phyloP scores from a whole-genome alignment of 2,113 vertebrate species.

The Cyprinodon brontotheroides region DNA sequence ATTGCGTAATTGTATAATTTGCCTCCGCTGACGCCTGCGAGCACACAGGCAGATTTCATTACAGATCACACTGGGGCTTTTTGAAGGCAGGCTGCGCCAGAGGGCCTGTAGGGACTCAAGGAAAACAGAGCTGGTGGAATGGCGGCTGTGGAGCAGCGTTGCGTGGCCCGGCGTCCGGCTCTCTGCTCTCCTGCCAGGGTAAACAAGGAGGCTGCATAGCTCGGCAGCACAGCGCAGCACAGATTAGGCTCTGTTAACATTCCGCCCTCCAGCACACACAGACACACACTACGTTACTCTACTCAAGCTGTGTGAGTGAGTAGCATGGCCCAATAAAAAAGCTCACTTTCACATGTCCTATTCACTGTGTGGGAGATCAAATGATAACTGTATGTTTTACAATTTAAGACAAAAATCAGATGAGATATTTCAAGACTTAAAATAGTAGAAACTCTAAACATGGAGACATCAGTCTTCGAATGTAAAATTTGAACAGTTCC shows the following conservation, averaged over 20 bases:
- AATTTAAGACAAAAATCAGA: background rate
- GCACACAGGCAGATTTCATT: slow-evolving; percentile 63
- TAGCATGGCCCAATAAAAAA: background rate
- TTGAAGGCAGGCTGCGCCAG: slow-evolving; percentile 61
- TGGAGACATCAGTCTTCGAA: background rate
- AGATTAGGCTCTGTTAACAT: slow-evolving; percentile 69
- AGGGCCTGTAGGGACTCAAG: slow-evolving; percentile 56
- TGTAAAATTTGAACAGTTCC: background rate
- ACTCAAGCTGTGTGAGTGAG: slow-evolving; percentile 1
- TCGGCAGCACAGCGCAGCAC: slow-evolving; percentile 58
- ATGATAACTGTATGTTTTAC: background rate
- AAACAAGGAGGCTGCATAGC: slow-evolving; percentile 69
- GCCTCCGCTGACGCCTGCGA: slow-evolving; percentile 65
- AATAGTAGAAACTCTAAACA: background rate
- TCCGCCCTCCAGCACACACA: slow-evolving; percentile 26
- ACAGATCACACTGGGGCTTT: slow-evolving; percentile 65
- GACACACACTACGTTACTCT: slow-evolving; percentile 14
- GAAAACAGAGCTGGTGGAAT: slow-evolving; percentile 57
- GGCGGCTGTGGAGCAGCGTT: slow-evolving; percentile 44
- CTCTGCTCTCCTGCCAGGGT: slow-evolving; percentile 75
- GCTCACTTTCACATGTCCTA: background rate
- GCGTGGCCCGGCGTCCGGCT: slow-evolving; percentile 47
- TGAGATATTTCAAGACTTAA: too few species aligned
- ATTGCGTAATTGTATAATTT: slow-evolving; percentile 75
- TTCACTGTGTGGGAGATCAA: slow-evolving; percentile 20